Percentiles rank a stretch among this genome's conserved stretches.
Evolutionary conservation across 2,797 vertebrate species (phyloP).

Genomic region (Emys orbicularis): DNA sequence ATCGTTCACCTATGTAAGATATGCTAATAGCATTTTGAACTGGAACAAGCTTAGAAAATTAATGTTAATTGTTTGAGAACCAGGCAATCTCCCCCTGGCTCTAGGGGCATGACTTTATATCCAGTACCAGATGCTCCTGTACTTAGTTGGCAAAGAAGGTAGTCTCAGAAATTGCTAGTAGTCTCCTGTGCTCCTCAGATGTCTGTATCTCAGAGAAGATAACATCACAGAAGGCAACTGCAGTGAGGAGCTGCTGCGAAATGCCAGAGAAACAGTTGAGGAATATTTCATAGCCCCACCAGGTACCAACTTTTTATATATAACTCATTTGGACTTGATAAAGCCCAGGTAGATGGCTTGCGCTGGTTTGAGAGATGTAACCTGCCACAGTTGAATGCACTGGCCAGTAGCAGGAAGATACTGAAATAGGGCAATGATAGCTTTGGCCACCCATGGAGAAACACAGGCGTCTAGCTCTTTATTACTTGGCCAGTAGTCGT

Average conservation of each 20-base stretch:
- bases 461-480: not conserved
- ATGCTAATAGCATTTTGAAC: not conserved
- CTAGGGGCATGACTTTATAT: not conserved
- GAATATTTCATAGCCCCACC: conserved; percentile 96
- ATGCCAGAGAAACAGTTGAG: conserved; percentile 87
- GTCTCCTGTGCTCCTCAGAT: conserved; percentile 77
- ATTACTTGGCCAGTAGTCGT: not conserved
- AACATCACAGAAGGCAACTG: conserved; percentile 85
- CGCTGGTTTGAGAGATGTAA: not conserved
- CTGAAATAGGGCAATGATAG: not conserved
- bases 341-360: not conserved
- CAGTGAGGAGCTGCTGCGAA: conserved; percentile 86
- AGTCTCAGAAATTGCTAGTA: not conserved
- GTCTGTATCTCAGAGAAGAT: conserved; percentile 89
- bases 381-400: not conserved
- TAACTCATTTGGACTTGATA: not conserved
- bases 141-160: not conserved
- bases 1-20: not conserved
- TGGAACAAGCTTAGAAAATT: not conserved
- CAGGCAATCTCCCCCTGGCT: not conserved
- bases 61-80: not conserved
- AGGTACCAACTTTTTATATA: conserved; percentile 80
- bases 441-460: not conserved
- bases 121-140: not conserved
- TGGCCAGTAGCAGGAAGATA: not conserved